These are phyloP conservation scores for Rhopalosiphum nymphaeae DNA, from an alignment of 2,888 invertebrate genomes.

Conservation along the genomic window DNA sequence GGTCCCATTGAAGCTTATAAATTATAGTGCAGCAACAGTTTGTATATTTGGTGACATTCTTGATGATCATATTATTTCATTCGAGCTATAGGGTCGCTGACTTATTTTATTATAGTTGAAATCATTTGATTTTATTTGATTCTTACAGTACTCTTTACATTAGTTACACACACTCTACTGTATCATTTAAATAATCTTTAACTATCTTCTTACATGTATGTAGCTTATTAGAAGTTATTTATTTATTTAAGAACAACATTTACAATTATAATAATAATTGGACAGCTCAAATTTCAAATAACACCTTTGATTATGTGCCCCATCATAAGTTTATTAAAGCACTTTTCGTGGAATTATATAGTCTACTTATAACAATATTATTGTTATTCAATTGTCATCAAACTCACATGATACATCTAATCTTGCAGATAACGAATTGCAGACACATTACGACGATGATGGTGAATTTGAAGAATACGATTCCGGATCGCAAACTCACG, in stretches of 20 bases:
- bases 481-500: slow-evolving; percentile 20
- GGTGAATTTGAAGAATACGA: slow-evolving; percentile 36
- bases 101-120: neutral
- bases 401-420: neutral
- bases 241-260: neutral
- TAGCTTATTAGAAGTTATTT: neutral
- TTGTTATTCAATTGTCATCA: neutral
- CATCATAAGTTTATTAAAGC: neutral
- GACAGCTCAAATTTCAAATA: neutral
- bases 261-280: neutral
- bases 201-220: neutral
- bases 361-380: neutral
- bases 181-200: neutral
- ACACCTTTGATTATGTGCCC: neutral
- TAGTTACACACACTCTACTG: neutral
- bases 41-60: neutral
- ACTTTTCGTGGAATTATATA: neutral
- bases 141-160: neutral
- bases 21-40: slow-evolving; percentile 2
- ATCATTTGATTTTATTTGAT: neutral
- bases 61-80: neutral
- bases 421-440: slow-evolving; percentile 33
- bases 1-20: neutral
- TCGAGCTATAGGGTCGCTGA: neutral
- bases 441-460: slow-evolving; percentile 29